A percentile compares a stretch with the other conserved stretches of the same genome.
Conservation (phyloP, 2,113 vertebrate genomes). For the Ophthalmotilapia sp. region DNA sequence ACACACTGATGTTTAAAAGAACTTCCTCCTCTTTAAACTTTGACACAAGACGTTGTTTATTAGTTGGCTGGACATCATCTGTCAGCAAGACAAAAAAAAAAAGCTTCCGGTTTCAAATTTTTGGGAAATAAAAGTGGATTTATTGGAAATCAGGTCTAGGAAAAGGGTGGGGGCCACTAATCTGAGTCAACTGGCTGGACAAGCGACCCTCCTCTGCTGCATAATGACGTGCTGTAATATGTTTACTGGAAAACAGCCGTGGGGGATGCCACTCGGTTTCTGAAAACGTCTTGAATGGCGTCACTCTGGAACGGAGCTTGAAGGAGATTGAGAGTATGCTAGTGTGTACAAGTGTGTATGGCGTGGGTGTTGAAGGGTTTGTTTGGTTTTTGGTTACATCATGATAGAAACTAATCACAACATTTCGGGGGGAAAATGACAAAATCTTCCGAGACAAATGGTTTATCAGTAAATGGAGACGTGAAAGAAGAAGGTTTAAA, state of each 20-base stretch:
- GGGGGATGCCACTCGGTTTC: not conserved
- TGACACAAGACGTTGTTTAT: not conserved
- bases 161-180: not conserved
- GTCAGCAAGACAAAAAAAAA: not conserved
- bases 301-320: not conserved
- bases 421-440: conserved; percentile 14
- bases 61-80: not conserved
- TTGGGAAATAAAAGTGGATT: not conserved
- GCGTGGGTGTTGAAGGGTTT: conserved; percentile 15
- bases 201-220: not conserved
- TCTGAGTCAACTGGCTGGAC: conserved; percentile 9
- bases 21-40: not conserved
- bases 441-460: not conserved
- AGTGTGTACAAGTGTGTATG: not conserved
- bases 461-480: conserved; percentile 1
- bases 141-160: not conserved
- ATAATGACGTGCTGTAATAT: not conserved
- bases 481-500: not conserved
- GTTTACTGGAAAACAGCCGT: conserved; percentile 26
- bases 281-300: conserved; percentile 12
- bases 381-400: conserved; percentile 18
- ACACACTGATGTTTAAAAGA: not conserved
- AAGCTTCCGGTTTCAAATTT: not conserved
- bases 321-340: not conserved
- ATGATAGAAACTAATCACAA: conserved; percentile 30